Percentiles rank a stretch among this genome's conserved stretches.
Evolutionary conservation across 2,113 vertebrate species (phyloP).

Genomic region (Motacilla tschutschensis): DNA sequence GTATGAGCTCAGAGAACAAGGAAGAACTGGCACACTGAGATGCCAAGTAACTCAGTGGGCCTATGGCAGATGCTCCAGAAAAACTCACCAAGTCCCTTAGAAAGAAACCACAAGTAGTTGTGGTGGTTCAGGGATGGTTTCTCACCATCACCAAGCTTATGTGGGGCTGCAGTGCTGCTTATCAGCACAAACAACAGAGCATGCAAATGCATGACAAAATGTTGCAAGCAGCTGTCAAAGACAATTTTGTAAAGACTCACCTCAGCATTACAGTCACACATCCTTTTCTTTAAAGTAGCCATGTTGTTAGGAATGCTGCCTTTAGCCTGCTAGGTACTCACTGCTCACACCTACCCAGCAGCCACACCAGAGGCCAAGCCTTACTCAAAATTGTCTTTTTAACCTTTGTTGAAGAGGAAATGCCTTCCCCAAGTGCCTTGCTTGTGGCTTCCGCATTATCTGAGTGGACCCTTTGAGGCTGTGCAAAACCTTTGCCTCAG

Average conservation of each 20-base stretch:
- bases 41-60: not conserved
- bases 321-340: not conserved
- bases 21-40: not conserved
- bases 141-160: not conserved
- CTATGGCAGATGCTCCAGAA: not conserved
- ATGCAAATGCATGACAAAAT: not conserved
- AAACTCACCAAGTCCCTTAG: not conserved
- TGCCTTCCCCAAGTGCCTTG: not conserved
- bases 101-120: not conserved
- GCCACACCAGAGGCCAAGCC: not conserved
- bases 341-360: not conserved
- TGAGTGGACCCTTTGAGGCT: not conserved
- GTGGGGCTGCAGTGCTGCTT: not conserved
- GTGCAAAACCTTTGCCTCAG: not conserved
- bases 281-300: not conserved
- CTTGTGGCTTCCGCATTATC: not conserved
- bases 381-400: not conserved
- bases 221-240: fast-evolving
- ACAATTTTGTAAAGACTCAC: not conserved
- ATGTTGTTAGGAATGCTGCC: not conserved
- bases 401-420: not conserved
- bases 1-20: not conserved
- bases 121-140: not conserved
- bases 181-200: not conserved
- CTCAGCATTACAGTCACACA: no score